These are phyloP conservation scores for Balaeniceps rex DNA, from an alignment of 2,113 vertebrate species.

Conservation along the genomic window DNA sequence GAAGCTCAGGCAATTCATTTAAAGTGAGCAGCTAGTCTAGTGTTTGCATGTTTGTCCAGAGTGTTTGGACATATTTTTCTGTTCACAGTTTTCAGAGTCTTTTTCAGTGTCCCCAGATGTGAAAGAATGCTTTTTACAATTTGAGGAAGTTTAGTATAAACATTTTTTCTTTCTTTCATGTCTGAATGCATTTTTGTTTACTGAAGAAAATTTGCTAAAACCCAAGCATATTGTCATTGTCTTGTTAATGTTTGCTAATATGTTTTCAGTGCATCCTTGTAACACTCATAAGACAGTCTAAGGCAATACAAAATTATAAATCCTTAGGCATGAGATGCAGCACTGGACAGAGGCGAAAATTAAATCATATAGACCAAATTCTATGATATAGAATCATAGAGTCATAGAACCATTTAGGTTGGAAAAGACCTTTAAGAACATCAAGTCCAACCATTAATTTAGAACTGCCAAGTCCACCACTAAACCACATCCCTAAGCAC, in stretches of 20 bases:
- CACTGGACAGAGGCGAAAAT: not conserved
- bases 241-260: not conserved
- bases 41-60: not conserved
- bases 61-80: not conserved
- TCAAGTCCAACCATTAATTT: not conserved
- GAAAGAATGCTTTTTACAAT: not conserved
- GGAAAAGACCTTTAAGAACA: not conserved
- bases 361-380: too few relatives aligned
- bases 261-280: not conserved
- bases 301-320: not conserved
- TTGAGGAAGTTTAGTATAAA: not conserved
- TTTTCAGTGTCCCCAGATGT: not conserved
- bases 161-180: not conserved
- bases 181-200: not conserved
- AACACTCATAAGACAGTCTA: not conserved
- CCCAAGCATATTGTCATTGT: rapidly evolving
- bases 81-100: not conserved
- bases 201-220: not conserved
- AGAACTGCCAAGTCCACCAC: not conserved
- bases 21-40: not conserved
- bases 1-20: not conserved
- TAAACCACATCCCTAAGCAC: not conserved
- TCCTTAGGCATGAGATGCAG: not conserved
- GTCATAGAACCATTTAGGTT: not conserved
- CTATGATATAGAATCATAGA: not conserved